phyloP scores from a whole-genome alignment of 2,113 vertebrate species.

The Malurus elegans region DNA sequence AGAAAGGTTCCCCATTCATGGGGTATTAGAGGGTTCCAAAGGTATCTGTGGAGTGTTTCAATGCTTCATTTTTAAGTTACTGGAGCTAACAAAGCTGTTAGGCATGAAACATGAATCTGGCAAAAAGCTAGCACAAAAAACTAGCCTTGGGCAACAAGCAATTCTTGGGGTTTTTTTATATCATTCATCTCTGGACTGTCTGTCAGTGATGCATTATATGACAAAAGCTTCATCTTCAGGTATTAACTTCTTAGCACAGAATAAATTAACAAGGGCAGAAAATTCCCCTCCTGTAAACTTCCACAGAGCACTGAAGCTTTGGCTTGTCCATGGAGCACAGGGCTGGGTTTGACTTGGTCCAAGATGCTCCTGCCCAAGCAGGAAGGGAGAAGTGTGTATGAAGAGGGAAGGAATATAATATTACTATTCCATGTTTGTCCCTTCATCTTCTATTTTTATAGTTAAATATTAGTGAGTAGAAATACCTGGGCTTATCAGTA shows the following conservation, averaged over 20 bases:
- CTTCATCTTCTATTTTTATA: not conserved
- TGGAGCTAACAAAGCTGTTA: not conserved
- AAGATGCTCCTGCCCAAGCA: not conserved
- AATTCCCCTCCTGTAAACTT: not conserved
- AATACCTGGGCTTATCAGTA: not conserved
- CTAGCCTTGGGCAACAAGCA: not conserved
- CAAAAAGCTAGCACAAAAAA: not conserved
- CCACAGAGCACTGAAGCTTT: not conserved
- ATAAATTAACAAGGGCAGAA: not conserved
- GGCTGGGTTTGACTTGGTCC: not conserved
- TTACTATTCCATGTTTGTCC: not conserved
- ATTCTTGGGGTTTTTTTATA: not conserved
- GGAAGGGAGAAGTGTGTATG: not conserved
- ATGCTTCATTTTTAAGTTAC: not conserved
- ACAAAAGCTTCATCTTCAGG: not conserved
- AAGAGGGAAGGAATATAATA: not conserved
- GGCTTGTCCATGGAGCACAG: not conserved
- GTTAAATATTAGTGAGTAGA: not conserved
- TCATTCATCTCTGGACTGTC: not conserved
- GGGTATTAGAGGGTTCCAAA: not conserved
- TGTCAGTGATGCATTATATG: not conserved
- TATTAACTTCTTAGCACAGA: not conserved
- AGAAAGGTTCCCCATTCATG: not conserved
- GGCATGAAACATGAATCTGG: not conserved
- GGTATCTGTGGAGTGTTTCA: not conserved